phyloP scores from a whole-genome alignment of 2,797 vertebrate species.

The Darevskia nairensis region DNA sequence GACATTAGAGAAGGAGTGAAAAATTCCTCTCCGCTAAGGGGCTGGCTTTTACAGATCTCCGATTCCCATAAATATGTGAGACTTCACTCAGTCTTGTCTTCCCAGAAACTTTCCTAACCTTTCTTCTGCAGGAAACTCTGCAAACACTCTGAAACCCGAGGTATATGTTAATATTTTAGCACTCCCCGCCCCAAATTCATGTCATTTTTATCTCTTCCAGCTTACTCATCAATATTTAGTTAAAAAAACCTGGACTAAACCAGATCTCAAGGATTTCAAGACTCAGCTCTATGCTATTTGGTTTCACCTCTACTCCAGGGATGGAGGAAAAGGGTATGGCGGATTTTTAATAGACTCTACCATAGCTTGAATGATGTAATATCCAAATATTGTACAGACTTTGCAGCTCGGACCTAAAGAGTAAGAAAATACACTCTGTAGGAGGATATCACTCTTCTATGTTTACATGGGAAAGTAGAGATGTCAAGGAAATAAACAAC shows the following conservation, averaged over 20 bases:
- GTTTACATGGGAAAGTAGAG: no score
- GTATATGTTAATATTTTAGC: no score
- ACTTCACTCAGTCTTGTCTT: no score
- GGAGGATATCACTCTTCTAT: not conserved
- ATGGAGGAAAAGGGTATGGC: slow-evolving; percentile 80
- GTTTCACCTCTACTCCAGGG: slow-evolving; percentile 88
- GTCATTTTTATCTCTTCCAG: slow-evolving; percentile 70
- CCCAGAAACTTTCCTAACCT: no score
- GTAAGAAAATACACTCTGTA: not conserved
- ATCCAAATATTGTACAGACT: not conserved
- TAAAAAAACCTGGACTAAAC: slow-evolving; percentile 78
- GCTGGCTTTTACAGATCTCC: no score
- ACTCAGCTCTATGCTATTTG: slow-evolving; percentile 86
- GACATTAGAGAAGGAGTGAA: no score
- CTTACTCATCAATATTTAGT: slow-evolving; percentile 84
- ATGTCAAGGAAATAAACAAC: no score
- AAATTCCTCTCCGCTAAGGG: no score
- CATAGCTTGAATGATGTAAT: not conserved
- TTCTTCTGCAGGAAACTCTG: no score
- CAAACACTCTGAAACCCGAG: not conserved
- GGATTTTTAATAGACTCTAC: not conserved
- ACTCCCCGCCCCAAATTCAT: not conserved
- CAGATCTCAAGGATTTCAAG: slow-evolving; percentile 79
- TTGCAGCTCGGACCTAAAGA: not conserved
- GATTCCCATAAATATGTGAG: no score